Evolutionary conservation across 2,888 invertebrate genomes (phyloP), one percentile per base, ranked within the genome.

Genomic region (Cremastobaeus sp.): DNA sequence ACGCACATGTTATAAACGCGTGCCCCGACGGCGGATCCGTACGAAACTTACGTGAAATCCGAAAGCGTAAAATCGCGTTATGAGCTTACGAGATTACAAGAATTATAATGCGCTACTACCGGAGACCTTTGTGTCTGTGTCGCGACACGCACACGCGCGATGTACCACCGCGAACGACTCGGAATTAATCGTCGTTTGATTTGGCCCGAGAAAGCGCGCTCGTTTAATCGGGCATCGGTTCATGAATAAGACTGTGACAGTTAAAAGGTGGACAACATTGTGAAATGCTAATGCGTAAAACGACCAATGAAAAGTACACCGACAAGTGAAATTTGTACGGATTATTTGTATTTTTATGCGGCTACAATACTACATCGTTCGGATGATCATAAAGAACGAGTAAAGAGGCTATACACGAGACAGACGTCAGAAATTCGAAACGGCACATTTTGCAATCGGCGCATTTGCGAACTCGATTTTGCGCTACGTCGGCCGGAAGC

Each of bases 1-100:
- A 62, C 62, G 73, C 54, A 45, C 52, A 71, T 64, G 57, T n/a
- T n/a, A 74, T 76, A 76, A 81, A 79, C 80, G 79, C 78, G 81
- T 82, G 81, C 81, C 81, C 78, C 78, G 81, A 54, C 77, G 75
- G 71, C 75, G 79, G 45, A 35, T 57, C 68, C 75, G 28, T 54
- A 69, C 72, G 71, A 74, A 75, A 59, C 75, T 75, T 59, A 64
- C 77, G 71, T 76, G 76, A 81, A 79, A 83, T 84, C 80, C 76
- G 80, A 81, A 83, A 84, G 85, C 83, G 82, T 85, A 78, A 85
- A 86, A 86, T 86, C 85, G 80, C 78, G 82, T 85, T 83, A 85
- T 73, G 71, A 77, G 81, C 81, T 83, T 83, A 84, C 76, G 78
- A 77, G 83, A 84, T 85, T 83, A 84, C 73, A 76, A 77, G 82